Base-by-base conservation (phyloP, 2,113 vertebrate species). In the Crotophaga sulcirostris region DNA sequence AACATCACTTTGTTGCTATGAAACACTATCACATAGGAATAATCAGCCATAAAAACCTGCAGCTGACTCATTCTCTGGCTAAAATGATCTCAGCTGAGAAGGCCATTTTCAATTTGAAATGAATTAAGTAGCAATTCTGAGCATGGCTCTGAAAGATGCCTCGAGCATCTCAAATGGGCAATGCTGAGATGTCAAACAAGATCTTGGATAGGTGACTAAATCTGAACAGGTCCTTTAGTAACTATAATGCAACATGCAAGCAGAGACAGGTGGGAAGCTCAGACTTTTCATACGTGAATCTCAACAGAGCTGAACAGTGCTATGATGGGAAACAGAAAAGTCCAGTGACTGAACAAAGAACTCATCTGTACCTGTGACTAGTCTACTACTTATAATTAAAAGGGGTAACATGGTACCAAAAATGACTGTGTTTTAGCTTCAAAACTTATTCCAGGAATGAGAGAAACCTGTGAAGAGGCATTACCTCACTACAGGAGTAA, bases 1-100 rank as follows among this genome's bases (percentile, higher is more conserved):
- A 87, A 82, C 58, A 88, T 64, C 87, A 66, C 84, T 85, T 85
- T 40, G 87, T 82, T 94, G 78, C 90, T 90, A 85, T 58, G 94
- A 85, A 66, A 93, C 72, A 47, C 45, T 84, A 89, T 67, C 79
- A 90, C 79, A 85, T 3, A 82, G 60, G 60, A 91, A 93, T 85
- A 83, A 94, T 79, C 82, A 92, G 73, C 29, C 74, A 75, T 70
- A 82, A 86, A 55, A 83, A 69, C 74, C 59, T 83, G 74, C 58
- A 90, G 74, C 54, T 83, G 69, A 82, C 24, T 93, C 5, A 13
- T 64, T 73, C 67, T 15, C 14, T 20, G 52, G 44, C 72, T 87
- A 25, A 93, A 97, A 72, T 69, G 0, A 60, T 58, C 81, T 87
- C 67, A 93, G 82, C 70, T 83, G 59, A 83, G 84, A 63, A 64